phyloP scores from a whole-genome alignment of 2,797 vertebrate genomes.

The Lateolabrax maculatus region DNA sequence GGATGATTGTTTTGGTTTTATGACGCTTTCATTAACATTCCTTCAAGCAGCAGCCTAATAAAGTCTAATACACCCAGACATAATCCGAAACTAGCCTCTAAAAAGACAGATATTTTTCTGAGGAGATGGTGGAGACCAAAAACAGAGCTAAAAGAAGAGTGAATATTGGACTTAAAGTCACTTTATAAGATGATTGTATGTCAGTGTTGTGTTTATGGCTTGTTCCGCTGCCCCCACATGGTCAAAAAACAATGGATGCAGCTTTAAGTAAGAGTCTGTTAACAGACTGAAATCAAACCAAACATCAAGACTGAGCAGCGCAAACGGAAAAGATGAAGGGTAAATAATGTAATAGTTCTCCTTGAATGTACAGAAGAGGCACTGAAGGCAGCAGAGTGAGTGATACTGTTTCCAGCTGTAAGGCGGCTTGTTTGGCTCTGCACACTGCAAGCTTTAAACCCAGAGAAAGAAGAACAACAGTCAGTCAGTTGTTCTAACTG shows the following conservation, averaged over 20 bases:
- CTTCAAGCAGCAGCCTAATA: background rate
- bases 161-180: background rate
- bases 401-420: background rate
- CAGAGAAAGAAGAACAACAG: background rate
- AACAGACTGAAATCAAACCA: background rate
- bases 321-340: too few species aligned
- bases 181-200: too few species aligned
- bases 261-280: background rate
- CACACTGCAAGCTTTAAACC: background rate
- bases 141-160: background rate
- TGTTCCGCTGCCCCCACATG: background rate
- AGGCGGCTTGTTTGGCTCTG: conserved; percentile 3
- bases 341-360: background rate
- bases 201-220: background rate
- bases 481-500: background rate
- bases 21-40: background rate
- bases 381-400: conserved; percentile 1
- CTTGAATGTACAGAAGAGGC: background rate
- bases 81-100: background rate
- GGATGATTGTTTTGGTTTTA: background rate
- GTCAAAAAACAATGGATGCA: background rate
- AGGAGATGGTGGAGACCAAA: background rate
- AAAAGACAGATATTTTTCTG: background rate
- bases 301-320: background rate
- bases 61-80: background rate